These are phyloP conservation scores for Cephonodes hylas DNA, from an alignment of 2,888 invertebrate species.

Conservation along the genomic window DNA sequence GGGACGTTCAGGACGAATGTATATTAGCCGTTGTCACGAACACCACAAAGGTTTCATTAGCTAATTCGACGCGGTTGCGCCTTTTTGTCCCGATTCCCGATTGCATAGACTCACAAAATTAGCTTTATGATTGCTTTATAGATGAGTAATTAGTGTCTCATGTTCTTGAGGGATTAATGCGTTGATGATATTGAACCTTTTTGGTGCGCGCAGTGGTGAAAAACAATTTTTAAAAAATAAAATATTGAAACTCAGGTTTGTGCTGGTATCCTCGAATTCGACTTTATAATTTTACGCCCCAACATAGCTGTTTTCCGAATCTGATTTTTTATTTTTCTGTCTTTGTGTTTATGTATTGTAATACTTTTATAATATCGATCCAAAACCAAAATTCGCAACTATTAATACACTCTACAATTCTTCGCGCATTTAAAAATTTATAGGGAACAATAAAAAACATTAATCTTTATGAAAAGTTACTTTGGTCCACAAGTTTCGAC, in stretches of 20 bases:
- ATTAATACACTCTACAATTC: too few species aligned
- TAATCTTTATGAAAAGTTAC: not conserved
- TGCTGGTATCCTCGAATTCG: too few species aligned
- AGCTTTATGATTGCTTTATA: not conserved
- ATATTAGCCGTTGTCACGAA: slow-evolving; percentile 49
- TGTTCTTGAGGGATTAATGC: not conserved
- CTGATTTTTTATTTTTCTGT: too few species aligned
- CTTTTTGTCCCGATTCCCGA: slow-evolving; percentile 29
- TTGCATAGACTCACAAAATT: not conserved
- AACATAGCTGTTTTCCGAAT: too few species aligned
- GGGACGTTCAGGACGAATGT: slow-evolving; percentile 38
- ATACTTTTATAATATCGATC: too few species aligned
- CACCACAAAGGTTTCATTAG: slow-evolving; percentile 34
- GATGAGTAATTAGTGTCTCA: not conserved
- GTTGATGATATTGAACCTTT: too few species aligned
- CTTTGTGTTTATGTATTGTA: too few species aligned
- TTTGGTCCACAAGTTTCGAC: not conserved
- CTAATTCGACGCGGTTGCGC: slow-evolving; percentile 36
- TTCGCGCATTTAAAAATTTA: not conserved
- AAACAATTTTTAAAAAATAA: too few species aligned
- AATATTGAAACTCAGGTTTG: too few species aligned
- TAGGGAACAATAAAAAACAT: not conserved
- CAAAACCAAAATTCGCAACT: too few species aligned
- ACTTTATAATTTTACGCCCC: too few species aligned
- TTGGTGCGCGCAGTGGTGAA: not conserved